A percentile compares a stretch with the other conserved stretches of the same genome.
Conservation (phyloP, 2,113 vertebrate genomes). For the Antechinus stuartii region DNA sequence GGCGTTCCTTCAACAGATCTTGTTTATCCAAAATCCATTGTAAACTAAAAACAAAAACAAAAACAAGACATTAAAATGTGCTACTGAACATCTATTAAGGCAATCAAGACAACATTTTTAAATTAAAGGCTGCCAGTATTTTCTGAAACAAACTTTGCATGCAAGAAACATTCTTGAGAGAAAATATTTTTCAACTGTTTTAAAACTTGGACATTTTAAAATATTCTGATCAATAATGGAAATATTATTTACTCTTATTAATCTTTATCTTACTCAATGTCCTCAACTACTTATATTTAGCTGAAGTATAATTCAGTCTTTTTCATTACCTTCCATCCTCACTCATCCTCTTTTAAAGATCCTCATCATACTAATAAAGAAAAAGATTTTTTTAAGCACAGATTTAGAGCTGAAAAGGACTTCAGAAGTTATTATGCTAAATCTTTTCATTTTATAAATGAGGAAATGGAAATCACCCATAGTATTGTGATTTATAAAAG, state of each 20-base stretch:
- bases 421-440: not conserved
- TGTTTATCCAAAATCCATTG: constrained; percentile 99
- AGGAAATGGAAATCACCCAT: not conserved
- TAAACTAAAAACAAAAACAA: constrained; percentile 84
- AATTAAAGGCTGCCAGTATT: constrained; percentile 19
- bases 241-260: constrained; percentile 13
- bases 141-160: constrained; percentile 21
- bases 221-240: constrained; percentile 47
- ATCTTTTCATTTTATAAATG: not conserved
- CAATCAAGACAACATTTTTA: not conserved
- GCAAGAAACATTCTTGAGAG: not conserved
- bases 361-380: not conserved
- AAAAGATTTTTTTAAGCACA: not conserved
- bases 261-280: constrained; percentile 22
- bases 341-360: not conserved
- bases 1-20: constrained; percentile 97
- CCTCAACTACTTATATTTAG: constrained; percentile 22
- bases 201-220: constrained; percentile 39
- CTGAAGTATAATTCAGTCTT: not conserved
- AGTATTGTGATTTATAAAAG: not conserved
- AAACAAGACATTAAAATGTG: constrained; percentile 65
- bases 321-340: not conserved
- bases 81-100: not conserved
- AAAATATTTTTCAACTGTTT: not conserved
- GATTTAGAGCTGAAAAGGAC: not conserved